Evolutionary conservation across 2,888 invertebrate genomes (phyloP), one percentile per base, ranked within the genome.

Genomic region (Ethmia dodecea): DNA sequence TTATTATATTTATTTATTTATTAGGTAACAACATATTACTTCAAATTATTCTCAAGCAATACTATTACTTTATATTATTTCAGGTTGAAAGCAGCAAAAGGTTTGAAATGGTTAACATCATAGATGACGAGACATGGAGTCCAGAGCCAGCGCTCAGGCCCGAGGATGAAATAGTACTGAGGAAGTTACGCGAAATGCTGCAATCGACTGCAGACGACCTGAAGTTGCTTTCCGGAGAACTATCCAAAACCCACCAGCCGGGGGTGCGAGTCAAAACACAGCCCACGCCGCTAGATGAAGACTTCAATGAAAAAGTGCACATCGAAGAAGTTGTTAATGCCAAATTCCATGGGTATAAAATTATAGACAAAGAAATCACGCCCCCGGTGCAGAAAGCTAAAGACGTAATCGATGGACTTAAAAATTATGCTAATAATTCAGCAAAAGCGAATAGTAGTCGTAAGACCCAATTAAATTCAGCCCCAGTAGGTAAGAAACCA

Each of bases 81-180:
- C 73, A 84, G 86, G 79, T 78, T 73, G 75, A 81, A 54, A 74
- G 79, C 76, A 79, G 78, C 72, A 81, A 74, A 52, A 71, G 68
- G 45, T 60, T 75, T 49, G 78, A 81, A 70, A 72, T 77, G 67
- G 72, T 77, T 64, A 83, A 77, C 60, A 73, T 83, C 60, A 71
- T 70, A 64, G 73, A 74, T 45, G 78, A 83, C 37, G 78, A 78
- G 40, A 64, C 78, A 56, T 86, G 86, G 84, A 68, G 70, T 45
- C 51, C 73, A 34, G 80, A 80, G 52, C 79, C 83, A 41, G 68
- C 72, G 37, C 57, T 86, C 49, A 62, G 67, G 58, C 81, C 80
- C 31, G 83, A 86, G 64, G 86, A 86, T 49, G 84, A 86, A 68
- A 63, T 77, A 31, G 63, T 78, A 41, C 49, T 81, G 47, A 68